Percentiles rank a stretch among this genome's conserved stretches.
Evolutionary conservation across 2,888 invertebrate genomes (phyloP).

Genomic region (Macrophya alboannulata): DNA sequence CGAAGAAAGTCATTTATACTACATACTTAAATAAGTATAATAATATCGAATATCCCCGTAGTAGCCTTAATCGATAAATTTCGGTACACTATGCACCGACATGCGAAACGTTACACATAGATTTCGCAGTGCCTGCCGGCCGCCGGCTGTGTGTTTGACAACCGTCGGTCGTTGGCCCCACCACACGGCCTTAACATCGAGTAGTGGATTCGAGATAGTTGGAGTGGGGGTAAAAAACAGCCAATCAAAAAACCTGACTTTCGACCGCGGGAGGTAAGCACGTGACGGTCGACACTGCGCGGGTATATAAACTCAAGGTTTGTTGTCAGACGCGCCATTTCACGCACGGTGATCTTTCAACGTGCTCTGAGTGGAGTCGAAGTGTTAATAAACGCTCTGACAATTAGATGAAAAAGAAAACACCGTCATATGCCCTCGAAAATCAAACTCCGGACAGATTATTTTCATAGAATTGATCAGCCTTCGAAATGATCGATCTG

Average conservation of each 20-base stretch:
- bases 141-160: constrained; percentile 49
- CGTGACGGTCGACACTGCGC: constrained; percentile 66
- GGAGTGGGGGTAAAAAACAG: constrained; percentile 49
- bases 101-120: constrained; percentile 7
- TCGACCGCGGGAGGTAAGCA: constrained; percentile 64
- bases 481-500: not conserved
- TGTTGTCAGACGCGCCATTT: constrained; percentile 26
- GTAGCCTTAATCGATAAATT: constrained; percentile 21
- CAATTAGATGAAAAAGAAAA: not conserved
- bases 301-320: constrained; percentile 21
- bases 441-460: not conserved
- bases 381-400: not conserved
- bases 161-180: constrained; percentile 47
- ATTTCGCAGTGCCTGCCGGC: constrained; percentile 20
- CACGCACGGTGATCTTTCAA: constrained; percentile 43
- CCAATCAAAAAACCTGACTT: constrained; percentile 63
- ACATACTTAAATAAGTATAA: not conserved
- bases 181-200: constrained; percentile 4
- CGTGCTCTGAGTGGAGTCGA: too few species aligned
- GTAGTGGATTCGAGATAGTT: not conserved
- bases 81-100: constrained; percentile 7
- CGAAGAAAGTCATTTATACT: not conserved
- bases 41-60: not conserved
- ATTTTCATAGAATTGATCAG: too few species aligned
- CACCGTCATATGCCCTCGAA: not conserved